Base-by-base conservation (phyloP, 2,113 vertebrate genomes). In the Spheniscus mendiculus region DNA sequence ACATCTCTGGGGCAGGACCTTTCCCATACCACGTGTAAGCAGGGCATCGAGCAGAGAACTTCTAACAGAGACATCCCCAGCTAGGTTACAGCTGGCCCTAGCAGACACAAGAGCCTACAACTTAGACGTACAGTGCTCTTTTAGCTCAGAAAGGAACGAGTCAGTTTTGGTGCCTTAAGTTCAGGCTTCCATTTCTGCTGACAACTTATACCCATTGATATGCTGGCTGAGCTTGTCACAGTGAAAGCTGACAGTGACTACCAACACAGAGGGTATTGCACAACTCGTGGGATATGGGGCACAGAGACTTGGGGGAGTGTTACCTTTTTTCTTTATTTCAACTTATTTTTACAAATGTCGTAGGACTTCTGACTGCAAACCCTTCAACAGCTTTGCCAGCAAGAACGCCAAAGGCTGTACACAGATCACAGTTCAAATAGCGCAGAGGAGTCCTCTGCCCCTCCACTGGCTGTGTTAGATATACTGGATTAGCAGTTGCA, bases 81-180 rank as follows among this genome's bases (percentile, higher is more conserved):
- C 12, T 50, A 29, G 4, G 5, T 72, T 49, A 1, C 2, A 78
- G 36, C 16, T 66, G 34, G 20, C 14, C 12, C 11, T 22, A 71
- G 26, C 4, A 73, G 23, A 44, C 5, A 52, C 4, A 66, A 87
- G 22, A 5, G 4, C 38, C 58, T 73, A 3, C 2, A 5, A 27
- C 6, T 79, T 32, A 45, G 19, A 5, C 6, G 0, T 49, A n/a
- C 21, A 32, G 6, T n/a, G 26, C 11, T 47, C 20, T 86, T 29
- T 74, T 11, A 56, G 12, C 34, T 77, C 53, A 90, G 78, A 92
- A 73, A 47, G 32, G 67, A 86, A 26, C 3, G 44, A 36, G 20
- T 13, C 1, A 5, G 6, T 3, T 53, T 77, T 49, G 22, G 18
- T 78, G 30, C 11, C 2, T 0, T 18, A 61, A 65, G 1, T 40